Conservation (phyloP, 2,797 vertebrate species). For the Cossypha niveicapilla region DNA sequence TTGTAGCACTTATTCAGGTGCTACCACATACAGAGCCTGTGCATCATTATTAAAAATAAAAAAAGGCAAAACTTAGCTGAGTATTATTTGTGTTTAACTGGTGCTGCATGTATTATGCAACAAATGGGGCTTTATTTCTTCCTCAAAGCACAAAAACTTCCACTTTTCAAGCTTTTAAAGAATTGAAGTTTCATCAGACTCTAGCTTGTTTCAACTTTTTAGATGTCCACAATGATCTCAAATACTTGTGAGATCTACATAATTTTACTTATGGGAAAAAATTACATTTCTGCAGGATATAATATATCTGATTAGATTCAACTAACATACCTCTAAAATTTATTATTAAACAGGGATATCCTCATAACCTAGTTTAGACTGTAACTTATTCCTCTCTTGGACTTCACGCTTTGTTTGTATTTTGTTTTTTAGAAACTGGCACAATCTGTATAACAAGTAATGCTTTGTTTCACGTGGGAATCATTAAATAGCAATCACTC, state of each 20-base stretch:
- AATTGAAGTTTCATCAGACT: neutral
- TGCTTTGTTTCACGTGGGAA: neutral
- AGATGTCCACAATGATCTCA: neutral
- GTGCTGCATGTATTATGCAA: neutral
- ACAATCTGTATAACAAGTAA: neutral
- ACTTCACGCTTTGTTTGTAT: neutral
- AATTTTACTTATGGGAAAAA: neutral
- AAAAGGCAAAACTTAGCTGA: neutral
- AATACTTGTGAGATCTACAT: neutral
- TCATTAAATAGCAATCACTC: conserved; percentile 2
- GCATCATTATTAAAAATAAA: neutral
- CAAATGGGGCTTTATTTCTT: neutral
- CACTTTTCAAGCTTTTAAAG: neutral
- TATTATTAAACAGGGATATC: neutral
- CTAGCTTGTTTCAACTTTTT: neutral
- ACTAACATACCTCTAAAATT: neutral
- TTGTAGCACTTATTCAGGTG: neutral
- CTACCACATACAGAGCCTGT: neutral
- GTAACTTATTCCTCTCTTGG: neutral
- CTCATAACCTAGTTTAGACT: neutral
- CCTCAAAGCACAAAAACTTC: neutral
- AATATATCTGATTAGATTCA: neutral
- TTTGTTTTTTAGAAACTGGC: conserved; percentile 17
- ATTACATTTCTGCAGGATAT: neutral
- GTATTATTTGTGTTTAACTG: neutral